Evolutionary conservation across 2,888 invertebrate species (phyloP).

Genomic region (Diaprepes abbreviatus): DNA sequence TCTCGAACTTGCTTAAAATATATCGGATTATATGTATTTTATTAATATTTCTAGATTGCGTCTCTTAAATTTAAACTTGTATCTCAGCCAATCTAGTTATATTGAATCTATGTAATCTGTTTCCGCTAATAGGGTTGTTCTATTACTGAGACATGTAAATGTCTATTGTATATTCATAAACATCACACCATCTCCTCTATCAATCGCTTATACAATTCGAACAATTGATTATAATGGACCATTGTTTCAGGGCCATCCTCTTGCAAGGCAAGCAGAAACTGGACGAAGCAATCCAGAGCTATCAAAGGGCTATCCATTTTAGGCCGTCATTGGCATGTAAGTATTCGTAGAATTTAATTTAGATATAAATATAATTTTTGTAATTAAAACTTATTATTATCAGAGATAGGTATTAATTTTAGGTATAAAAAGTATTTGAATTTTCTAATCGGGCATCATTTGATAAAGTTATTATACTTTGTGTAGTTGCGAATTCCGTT

Average conservation of each 20-base stretch:
- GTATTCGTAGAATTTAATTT: slow-evolving; percentile 65
- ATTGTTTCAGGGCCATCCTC: slow-evolving; percentile 88
- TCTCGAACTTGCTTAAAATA: too few relatives aligned
- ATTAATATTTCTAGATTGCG: too few relatives aligned
- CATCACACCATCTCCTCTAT: slow-evolving; percentile 26
- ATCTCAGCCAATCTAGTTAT: too few relatives aligned
- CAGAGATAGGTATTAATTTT: background rate
- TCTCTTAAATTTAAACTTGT: too few relatives aligned
- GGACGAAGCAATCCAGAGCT: slow-evolving; percentile 91
- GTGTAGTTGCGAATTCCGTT: too few relatives aligned
- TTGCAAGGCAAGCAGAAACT: slow-evolving; percentile 90
- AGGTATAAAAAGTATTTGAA: too few relatives aligned
- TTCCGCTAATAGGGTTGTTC: background rate
- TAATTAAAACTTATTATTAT: too few relatives aligned
- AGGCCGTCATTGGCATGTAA: slow-evolving; percentile 94
- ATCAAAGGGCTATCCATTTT: slow-evolving; percentile 92
- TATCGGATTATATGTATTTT: too few relatives aligned
- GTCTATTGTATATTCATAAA: slow-evolving; percentile 29
- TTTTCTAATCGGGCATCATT: too few relatives aligned
- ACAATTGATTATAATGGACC: slow-evolving; percentile 43
- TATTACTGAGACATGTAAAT: slow-evolving; percentile 22
- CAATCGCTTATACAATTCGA: slow-evolving; percentile 27
- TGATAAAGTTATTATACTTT: too few relatives aligned
- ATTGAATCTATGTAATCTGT: background rate
- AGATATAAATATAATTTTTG: too few relatives aligned